These are phyloP conservation scores for Anarsia innoxiella DNA, from an alignment of 2,888 invertebrate genomes.

Conservation along the genomic window DNA sequence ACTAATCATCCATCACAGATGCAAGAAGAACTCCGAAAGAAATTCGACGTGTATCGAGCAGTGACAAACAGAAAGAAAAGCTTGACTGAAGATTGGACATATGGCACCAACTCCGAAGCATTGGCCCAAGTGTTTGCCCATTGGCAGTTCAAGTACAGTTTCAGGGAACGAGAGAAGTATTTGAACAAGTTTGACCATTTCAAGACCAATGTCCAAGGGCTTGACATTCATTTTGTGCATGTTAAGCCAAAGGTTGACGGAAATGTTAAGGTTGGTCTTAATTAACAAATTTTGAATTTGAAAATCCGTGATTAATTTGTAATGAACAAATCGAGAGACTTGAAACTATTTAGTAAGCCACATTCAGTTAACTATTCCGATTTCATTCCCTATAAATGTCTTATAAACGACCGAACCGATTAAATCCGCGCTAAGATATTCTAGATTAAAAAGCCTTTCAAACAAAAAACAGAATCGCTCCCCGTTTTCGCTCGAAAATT, in stretches of 20 bases:
- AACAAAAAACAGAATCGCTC: too few species aligned
- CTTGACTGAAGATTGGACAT: constrained; percentile 81
- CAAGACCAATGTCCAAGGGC: constrained; percentile 82
- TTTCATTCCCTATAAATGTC: too few species aligned
- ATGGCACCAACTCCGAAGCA: constrained; percentile 85
- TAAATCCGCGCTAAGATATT: too few species aligned
- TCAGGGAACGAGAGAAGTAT: constrained; percentile 75
- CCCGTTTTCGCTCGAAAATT: too few species aligned
- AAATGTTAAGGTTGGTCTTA: constrained; percentile 46
- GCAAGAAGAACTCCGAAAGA: constrained; percentile 64
- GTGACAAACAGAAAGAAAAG: constrained; percentile 39
- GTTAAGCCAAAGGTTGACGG: constrained; percentile 69
- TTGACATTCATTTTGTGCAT: constrained; percentile 85
- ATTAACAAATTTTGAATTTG: too few species aligned
- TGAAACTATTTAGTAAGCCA: too few species aligned
- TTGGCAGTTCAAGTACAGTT: constrained; percentile 85
- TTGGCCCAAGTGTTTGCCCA: constrained; percentile 79
- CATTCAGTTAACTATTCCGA: too few species aligned
- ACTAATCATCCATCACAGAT: constrained; percentile 48
- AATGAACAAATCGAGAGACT: too few species aligned
- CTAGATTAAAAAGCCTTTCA: too few species aligned
- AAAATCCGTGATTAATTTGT: too few species aligned
- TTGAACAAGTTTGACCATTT: constrained; percentile 85
- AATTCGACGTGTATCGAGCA: constrained; percentile 64
- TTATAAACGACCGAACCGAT: too few species aligned